phyloP scores from a whole-genome alignment of 2,888 invertebrate species.

The Drosophila falleni region DNA sequence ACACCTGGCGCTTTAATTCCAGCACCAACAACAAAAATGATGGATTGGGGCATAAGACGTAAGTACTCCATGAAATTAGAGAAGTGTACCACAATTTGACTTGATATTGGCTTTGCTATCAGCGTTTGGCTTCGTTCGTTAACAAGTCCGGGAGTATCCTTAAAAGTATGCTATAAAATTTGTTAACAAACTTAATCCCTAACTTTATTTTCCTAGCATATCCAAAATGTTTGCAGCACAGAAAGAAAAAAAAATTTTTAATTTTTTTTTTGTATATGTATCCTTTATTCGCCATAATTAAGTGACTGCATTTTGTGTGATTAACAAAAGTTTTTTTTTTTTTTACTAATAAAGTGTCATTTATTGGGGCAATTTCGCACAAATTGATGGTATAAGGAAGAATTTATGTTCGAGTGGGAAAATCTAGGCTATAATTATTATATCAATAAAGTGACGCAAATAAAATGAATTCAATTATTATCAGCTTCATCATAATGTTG shows the following conservation, averaged over 20 bases:
- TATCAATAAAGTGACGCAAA: neutral
- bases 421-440: neutral
- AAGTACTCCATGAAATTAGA: constrained; percentile 85
- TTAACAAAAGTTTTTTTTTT: constrained; percentile 9
- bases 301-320: constrained; percentile 9
- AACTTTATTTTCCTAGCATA: constrained; percentile 21
- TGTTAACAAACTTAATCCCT: constrained; percentile 20
- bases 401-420: neutral
- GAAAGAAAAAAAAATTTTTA: neutral
- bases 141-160: constrained; percentile 19
- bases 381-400: constrained; percentile 1
- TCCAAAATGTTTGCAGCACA: constrained; percentile 14
- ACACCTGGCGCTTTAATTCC: constrained; percentile 26
- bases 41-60: constrained; percentile 92
- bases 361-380: neutral
- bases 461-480: neutral
- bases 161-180: constrained; percentile 43
- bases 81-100: constrained; percentile 7
- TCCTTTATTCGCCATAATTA: no score
- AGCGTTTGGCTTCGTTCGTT: constrained; percentile 11
- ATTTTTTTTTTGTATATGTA: no score
- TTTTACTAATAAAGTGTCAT: constrained; percentile 5
- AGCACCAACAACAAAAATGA: constrained; percentile 86
- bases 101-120: constrained; percentile 28
- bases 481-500: constrained; percentile 4